Base-by-base conservation (phyloP, 2,888 invertebrate species). In the Achlya flavicornis region DNA sequence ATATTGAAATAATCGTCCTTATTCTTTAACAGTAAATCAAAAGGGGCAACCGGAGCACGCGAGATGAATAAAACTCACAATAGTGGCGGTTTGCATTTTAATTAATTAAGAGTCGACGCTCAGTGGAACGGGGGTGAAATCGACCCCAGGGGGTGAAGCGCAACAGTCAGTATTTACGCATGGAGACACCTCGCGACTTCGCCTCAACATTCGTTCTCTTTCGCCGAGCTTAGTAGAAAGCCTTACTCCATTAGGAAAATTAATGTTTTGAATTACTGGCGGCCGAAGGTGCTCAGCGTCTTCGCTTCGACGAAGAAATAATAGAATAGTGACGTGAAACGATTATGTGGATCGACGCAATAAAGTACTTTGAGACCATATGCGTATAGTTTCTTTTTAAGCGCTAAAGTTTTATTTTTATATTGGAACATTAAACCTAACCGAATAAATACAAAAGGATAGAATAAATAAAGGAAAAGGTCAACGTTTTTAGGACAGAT, bases 231-330 rank as follows among this genome's bases (percentile, higher is more conserved):
- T 85, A 87, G 85, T 84, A 79, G 78, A 81, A 85, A 53, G 85
- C 86, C 89, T 92, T 89, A 91, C 86, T 92, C 93, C 94, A 94
- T 94, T 94, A 94, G 87, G 90, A 90, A 93, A 94, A 94, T 94
- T 93, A 94, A 93, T 94, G 93, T 93, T 93, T 92, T 87, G 91
- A 92, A 91, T 92, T 91, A 92, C 87, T 80, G 79, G 81, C 76
- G 78, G 76, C 68, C 76, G 74, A 71, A 73, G 74, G 77, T 73
- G 75, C 75, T 74, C 35, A 19, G 26, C 19, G 19, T 41, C 60
- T 60, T 41, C 60, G 60, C 26, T 41, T 75, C 75, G 79, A n/a
- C n/a, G 75, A 79, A 65, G 76, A 75, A 77, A 75, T 79, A 78
- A 81, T 76, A 75, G 72, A 79, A 76, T 76, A 74, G 69, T 71